Percentiles rank a stretch among this genome's conserved stretches.
Evolutionary conservation across 2,888 invertebrate genomes (phyloP).

Genomic region (Leucania comma): DNA sequence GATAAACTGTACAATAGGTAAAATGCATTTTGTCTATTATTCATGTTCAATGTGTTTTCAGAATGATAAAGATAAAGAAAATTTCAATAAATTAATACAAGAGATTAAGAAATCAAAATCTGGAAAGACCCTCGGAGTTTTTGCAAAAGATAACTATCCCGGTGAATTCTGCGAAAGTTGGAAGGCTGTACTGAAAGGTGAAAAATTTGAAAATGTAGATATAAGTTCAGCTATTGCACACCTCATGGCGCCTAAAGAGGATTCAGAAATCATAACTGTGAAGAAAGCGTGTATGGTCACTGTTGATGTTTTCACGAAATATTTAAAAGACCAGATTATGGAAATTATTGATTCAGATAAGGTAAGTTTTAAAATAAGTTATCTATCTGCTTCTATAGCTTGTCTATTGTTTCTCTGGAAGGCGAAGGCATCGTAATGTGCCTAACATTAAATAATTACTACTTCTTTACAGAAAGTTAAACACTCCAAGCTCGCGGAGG

Average conservation of each 20-base stretch:
- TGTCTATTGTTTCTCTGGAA: too few species aligned
- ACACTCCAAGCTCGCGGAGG: constrained; percentile 98
- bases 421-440: too few species aligned
- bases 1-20: too few species aligned
- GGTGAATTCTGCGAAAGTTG: constrained; percentile 98
- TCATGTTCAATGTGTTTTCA: constrained; percentile 75
- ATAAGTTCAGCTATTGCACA: constrained; percentile 96
- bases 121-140: constrained; percentile 97
- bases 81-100: constrained; percentile 94
- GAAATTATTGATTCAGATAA: constrained; percentile 99
- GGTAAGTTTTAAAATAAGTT: constrained; percentile 81
- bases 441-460: background rate
- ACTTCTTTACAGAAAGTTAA: constrained; percentile 95
- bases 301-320: constrained; percentile 98
- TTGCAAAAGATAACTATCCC: constrained; percentile 97
- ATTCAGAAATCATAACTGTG: constrained; percentile 96
- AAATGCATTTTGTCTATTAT: background rate
- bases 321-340: constrained; percentile 99
- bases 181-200: constrained; percentile 94
- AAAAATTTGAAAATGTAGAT: constrained; percentile 96
- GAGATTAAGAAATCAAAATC: constrained; percentile 96
- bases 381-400: too few species aligned
- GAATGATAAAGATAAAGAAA: constrained; percentile 98
- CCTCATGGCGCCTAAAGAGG: constrained; percentile 98
- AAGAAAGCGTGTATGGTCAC: constrained; percentile 98